Base-by-base conservation (phyloP, 1,140 invertebrate species). In the Frieseomelitta varia region DNA sequence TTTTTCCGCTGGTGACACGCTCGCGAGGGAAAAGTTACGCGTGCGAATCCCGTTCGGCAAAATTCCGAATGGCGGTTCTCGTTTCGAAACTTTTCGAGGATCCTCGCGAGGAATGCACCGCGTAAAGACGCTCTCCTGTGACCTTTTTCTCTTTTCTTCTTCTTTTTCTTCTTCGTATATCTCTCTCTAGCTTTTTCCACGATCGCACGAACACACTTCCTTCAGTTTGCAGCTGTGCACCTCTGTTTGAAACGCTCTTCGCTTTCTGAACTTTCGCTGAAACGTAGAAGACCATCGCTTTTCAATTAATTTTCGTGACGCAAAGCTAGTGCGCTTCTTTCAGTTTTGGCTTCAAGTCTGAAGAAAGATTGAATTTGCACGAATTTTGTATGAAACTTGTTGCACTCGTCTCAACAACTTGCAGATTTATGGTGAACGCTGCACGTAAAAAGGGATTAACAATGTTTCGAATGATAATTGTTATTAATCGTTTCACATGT, bases 11-110 rank as follows among this genome's bases (percentile, higher is more conserved):
- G 39, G 39, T 21, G 68, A 47, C 39, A 1, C 39, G 75, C 19
- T 30, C 75, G 69, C 72, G 53, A 63, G 34, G 24, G 74, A 73
- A 84, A 86, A 86, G 69, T 86, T 86, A 69, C 76, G 72, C 14
- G 34, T 24, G n/a, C 58, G 67, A 53, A 85, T 63, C 82, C 47
- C 53, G 39, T 83, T 55, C 71, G 68, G 14, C 30, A 14, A 85
- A 74, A 85, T 85, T 85, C 39, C 71, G 63, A 78, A 79, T 83
- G 74, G 56, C 19, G 53, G 24, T 56, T n/a, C 24, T 19, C 53
- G 61, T 63, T 53, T 47, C 27, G 12, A 86, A 76, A 85, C 67
- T 86, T 86, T 86, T 39, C 67, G 56, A 55, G 47, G 55, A 73
- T 68, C 55, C 73, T 86, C 68, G 67, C 72, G 73, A 56, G n/a